These are phyloP conservation scores for Halyomorpha halys DNA, from an alignment of 1,140 invertebrate species.

Conservation along the genomic window DNA sequence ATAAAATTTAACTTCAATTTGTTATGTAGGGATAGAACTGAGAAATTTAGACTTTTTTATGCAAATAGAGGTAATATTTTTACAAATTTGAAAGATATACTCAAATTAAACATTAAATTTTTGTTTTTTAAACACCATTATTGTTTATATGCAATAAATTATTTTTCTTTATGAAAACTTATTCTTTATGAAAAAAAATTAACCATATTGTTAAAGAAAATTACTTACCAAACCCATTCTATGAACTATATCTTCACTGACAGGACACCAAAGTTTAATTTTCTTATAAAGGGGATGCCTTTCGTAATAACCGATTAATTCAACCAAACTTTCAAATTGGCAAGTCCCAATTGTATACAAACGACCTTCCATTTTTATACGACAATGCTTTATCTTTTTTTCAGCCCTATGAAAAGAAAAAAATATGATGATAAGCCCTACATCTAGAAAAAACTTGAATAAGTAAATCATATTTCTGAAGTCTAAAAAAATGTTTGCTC, in stretches of 20 bases:
- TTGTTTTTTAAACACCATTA: too few species aligned
- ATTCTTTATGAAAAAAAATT: too few species aligned
- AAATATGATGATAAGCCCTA: too few species aligned
- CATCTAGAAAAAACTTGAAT: slow-evolving; percentile 24
- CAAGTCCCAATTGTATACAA: slow-evolving; percentile 81
- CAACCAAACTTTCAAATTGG: slow-evolving; percentile 88
- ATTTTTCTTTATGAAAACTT: neutral
- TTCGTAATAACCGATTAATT: slow-evolving; percentile 84
- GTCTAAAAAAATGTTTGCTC: neutral
- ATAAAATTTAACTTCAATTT: too few species aligned
- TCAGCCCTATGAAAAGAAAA: slow-evolving; percentile 53
- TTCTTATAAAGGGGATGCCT: slow-evolving; percentile 80
- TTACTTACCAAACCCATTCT: slow-evolving; percentile 53
- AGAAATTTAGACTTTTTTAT: too few species aligned
- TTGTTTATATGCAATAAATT: too few species aligned
- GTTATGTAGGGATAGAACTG: too few species aligned
- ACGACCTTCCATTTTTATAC: slow-evolving; percentile 81
- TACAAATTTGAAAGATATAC: too few species aligned
- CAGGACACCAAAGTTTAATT: slow-evolving; percentile 74
- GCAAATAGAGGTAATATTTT: too few species aligned
- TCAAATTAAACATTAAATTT: too few species aligned
- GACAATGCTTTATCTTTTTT: slow-evolving; percentile 89
- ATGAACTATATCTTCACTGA: slow-evolving; percentile 67
- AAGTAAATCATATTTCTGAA: slow-evolving; percentile 5
- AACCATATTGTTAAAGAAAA: neutral